phyloP scores from a whole-genome alignment of 2,113 vertebrate genomes.

The Corythoichthys intestinalis region DNA sequence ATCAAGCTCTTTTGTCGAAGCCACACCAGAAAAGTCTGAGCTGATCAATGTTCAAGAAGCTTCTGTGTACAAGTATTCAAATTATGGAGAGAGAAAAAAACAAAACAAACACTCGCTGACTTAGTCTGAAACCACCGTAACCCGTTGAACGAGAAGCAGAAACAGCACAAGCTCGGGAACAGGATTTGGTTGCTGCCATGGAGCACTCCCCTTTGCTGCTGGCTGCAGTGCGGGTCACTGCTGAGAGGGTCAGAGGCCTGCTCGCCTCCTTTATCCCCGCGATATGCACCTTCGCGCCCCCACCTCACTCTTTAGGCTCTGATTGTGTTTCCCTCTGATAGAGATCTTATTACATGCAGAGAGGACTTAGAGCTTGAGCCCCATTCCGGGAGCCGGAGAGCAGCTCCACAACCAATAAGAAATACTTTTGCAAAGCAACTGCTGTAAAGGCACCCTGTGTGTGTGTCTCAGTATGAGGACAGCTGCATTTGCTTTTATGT shows the following conservation, averaged over 20 bases:
- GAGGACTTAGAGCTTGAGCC: slow-evolving; percentile 64
- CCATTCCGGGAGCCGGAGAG: slow-evolving; percentile 47
- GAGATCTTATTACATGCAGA: slow-evolving; percentile 73
- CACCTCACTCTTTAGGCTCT: slow-evolving; percentile 33
- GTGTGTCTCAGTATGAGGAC: slow-evolving; percentile 57
- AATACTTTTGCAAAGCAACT: slow-evolving; percentile 58
- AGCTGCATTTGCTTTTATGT: slow-evolving; percentile 64
- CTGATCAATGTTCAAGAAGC: slow-evolving; percentile 4
- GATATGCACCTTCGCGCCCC: slow-evolving; percentile 41
- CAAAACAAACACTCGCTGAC: slow-evolving; percentile 25
- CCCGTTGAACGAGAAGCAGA: slow-evolving; percentile 54
- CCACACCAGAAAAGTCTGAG: slow-evolving; percentile 7
- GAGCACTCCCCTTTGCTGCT: slow-evolving; percentile 19
- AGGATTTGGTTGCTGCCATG: slow-evolving; percentile 9
- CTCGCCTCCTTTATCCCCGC: slow-evolving; percentile 26
- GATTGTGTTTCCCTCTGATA: slow-evolving; percentile 71
- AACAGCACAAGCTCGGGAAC: slow-evolving; percentile 27
- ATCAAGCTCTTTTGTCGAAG: slow-evolving; percentile 20
- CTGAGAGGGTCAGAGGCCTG: slow-evolving; percentile 50
- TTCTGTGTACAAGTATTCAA: slow-evolving; percentile 18
- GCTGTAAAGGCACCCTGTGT: slow-evolving; percentile 63
- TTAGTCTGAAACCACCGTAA: slow-evolving; percentile 44
- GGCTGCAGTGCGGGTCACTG: slow-evolving; percentile 21
- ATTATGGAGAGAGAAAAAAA: slow-evolving; percentile 24
- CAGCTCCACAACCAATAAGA: slow-evolving; percentile 47